phyloP scores from a whole-genome alignment of 2,113 vertebrate genomes.

The Balaeniceps rex region DNA sequence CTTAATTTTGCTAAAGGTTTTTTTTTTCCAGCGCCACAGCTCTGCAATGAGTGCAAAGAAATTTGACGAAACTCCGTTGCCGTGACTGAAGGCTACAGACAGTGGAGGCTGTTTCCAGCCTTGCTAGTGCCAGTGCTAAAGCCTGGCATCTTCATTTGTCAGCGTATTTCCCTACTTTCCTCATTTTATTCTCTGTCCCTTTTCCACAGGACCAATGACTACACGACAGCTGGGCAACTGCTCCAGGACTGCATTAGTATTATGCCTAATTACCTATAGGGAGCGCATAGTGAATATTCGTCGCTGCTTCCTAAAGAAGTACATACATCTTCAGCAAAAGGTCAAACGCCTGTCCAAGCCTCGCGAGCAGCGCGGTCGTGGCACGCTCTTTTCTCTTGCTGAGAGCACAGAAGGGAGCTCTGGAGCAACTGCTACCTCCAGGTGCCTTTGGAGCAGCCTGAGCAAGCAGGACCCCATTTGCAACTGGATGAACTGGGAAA shows the following conservation, averaged over 20 bases:
- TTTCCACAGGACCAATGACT: neutral
- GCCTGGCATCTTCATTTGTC: neutral
- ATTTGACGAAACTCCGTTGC: neutral
- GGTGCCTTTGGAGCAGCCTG: neutral
- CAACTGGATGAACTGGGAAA: neutral
- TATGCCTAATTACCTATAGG: neutral
- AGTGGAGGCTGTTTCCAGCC: neutral
- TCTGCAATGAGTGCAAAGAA: neutral
- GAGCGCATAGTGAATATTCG: neutral
- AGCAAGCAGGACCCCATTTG: neutral
- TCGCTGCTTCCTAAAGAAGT: neutral
- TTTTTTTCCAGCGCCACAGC: neutral
- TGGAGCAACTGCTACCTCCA: neutral
- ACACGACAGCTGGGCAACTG: neutral
- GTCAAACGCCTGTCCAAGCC: neutral
- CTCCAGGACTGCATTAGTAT: neutral
- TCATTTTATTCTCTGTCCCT: neutral
- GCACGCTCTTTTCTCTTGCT: neutral
- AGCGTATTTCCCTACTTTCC: neutral
- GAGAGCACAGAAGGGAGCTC: neutral
- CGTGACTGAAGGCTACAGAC: neutral
- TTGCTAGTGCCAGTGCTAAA: neutral
- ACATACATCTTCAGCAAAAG: conserved; percentile 15
- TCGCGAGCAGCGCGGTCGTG: neutral
- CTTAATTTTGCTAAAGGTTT: neutral